Percentiles rank a stretch among this genome's conserved stretches.
These are phyloP conservation scores for Xylota segnis DNA, from an alignment of 2,888 invertebrate species.

Conservation along the genomic window DNA sequence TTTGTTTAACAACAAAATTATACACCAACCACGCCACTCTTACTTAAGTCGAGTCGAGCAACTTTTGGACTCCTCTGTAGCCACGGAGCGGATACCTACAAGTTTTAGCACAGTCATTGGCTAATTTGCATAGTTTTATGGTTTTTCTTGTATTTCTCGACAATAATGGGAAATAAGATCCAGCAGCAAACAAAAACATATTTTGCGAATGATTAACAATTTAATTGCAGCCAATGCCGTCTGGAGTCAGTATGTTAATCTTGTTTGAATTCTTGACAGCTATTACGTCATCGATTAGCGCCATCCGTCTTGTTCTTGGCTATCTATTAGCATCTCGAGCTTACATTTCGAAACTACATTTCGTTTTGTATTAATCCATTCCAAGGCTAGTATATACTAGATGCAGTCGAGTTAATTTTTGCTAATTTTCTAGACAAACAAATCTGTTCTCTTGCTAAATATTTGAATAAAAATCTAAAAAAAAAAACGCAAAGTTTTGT, in stretches of 20 bases:
- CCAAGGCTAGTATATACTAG: background rate
- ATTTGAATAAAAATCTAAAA: background rate
- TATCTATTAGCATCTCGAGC: background rate
- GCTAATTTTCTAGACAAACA: background rate
- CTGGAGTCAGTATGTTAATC: background rate
- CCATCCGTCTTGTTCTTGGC: background rate
- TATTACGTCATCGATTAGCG: conserved; percentile 2
- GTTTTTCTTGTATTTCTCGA: background rate
- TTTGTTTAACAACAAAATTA: background rate
- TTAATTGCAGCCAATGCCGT: conserved; percentile 5
- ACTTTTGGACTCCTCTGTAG: conserved; percentile 1
- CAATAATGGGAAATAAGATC: conserved; percentile 9
- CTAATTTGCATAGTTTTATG: background rate
- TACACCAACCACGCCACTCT: background rate
- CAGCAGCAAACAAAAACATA: background rate
- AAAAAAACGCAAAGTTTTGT: background rate
- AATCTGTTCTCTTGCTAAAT: background rate
- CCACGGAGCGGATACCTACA: background rate
- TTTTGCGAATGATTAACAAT: background rate
- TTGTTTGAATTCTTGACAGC: background rate
- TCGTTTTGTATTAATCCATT: background rate
- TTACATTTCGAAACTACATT: background rate
- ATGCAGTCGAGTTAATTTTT: background rate
- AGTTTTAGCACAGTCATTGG: background rate
- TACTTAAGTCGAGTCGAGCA: background rate